Evolutionary conservation across 2,797 vertebrate genomes (phyloP), one percentile per base, ranked within the genome.

Genomic region (Pelobates cultripes): DNA sequence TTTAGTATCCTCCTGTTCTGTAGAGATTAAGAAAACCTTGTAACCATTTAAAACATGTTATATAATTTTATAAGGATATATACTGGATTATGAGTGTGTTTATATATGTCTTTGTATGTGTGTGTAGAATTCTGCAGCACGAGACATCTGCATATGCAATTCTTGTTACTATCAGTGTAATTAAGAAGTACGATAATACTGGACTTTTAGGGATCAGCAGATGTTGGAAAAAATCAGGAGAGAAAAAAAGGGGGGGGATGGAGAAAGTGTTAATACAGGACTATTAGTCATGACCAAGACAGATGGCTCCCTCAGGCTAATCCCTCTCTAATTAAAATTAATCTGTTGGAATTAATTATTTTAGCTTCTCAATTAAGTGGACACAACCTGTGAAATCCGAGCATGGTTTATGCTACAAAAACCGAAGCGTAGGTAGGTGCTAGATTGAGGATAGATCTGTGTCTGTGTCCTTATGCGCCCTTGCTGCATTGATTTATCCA

Each of bases 281-380:
- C 4, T 77, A 68, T 77, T 55, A 15, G 28, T 68, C 43, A 51
- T 44, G 63, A 8, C 63, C 28, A 53, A 77, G 28, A 77, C 85
- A 89, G 79, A 88, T 87, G 84, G 79, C 53, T 84, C 78, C 82
- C 78, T 41, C 71, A 57, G 83, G 82, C 78, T 85, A 42, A 72
- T 85, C 73, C 51, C 3, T 85, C 66, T 85, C 44, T 86, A 87
- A 87, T 87, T 86, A 81, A 76, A 86, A 75, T 57, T 85, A 80
- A 88, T 86, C 63, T 87, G 57, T 86, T 87, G 82, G 73, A 86
- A 79, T 89, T 89, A 86, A 87, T 86, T 87, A 78, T 47, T 86
- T 88, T 63, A 77, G 75, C 75, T 73, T 87, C 68, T 86, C 84
- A 78, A 80, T 87, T 89, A 82, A 79, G 74, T 79, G 78, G 66